These are phyloP conservation scores for Augiades crinisus DNA, from an alignment of 2,888 invertebrate genomes.

Conservation along the genomic window DNA sequence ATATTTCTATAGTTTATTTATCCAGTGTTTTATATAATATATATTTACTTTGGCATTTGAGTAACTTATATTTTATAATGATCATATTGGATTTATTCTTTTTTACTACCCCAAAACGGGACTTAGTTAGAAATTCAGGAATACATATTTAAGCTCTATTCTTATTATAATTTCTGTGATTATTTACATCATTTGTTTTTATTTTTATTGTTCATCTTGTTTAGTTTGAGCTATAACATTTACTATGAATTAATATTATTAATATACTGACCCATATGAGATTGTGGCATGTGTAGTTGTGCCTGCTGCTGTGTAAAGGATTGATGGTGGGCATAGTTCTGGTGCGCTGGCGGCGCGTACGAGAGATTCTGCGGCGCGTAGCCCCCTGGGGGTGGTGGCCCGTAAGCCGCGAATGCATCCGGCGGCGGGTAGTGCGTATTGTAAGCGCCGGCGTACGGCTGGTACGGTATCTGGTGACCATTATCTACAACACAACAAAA, in stretches of 20 bases:
- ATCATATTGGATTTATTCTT: no score
- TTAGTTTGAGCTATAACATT: no score
- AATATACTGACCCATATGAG: slow-evolving; percentile 63
- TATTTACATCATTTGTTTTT: no score
- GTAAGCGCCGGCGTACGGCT: slow-evolving; percentile 75
- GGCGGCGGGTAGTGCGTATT: slow-evolving; percentile 78
- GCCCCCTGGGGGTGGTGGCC: slow-evolving; percentile 71
- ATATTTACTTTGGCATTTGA: no score
- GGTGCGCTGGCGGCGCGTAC: slow-evolving; percentile 76
- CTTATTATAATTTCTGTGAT: no score
- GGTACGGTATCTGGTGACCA: slow-evolving; percentile 77
- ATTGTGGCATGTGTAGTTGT: slow-evolving; percentile 71
- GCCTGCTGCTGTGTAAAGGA: slow-evolving; percentile 72
- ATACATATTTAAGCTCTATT: no score
- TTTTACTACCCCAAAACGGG: no score
- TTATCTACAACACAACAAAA: slow-evolving; percentile 62
- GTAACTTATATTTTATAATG: no score
- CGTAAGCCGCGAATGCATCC: slow-evolving; percentile 74
- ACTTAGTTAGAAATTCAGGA: no score
- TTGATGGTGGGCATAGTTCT: slow-evolving; percentile 76
- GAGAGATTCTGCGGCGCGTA: slow-evolving; percentile 75
- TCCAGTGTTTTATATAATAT: no score
- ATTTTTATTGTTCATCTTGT: no score
- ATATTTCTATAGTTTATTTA: no score
- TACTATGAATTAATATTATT: not conserved